Evolutionary conservation across 1,140 invertebrate species (phyloP).

Genomic region (Leptonema lineaticorne): DNA sequence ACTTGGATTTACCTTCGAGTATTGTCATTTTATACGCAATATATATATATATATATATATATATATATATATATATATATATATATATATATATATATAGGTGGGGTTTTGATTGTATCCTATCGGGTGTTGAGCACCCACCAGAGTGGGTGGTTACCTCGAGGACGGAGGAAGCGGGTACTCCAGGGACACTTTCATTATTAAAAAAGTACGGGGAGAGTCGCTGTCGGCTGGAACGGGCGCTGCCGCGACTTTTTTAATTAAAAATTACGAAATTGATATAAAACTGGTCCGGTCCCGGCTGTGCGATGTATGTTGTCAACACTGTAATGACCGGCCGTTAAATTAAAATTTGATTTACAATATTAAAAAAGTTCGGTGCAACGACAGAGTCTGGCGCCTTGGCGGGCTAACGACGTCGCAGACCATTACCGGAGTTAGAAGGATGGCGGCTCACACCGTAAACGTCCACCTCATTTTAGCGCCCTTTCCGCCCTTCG

Average conservation of each 20-base stretch:
- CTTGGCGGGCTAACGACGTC: slow-evolving; percentile 25
- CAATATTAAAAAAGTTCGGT: slow-evolving; percentile 42
- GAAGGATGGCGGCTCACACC: neutral
- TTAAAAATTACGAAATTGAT: slow-evolving; percentile 62
- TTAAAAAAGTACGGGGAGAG: slow-evolving; percentile 57
- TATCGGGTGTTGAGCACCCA: neutral
- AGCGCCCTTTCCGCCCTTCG: neutral
- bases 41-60: too few species aligned
- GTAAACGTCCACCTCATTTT: neutral
- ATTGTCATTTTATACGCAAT: too few species aligned
- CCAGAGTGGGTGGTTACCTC: neutral
- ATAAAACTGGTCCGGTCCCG: slow-evolving; percentile 42
- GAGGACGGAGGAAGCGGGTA: neutral
- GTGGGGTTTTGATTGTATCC: too few species aligned
- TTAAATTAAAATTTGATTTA: slow-evolving; percentile 43
- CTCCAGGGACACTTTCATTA: slow-evolving; percentile 55
- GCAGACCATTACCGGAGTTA: slow-evolving; percentile 12
- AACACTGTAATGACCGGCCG: slow-evolving; percentile 41
- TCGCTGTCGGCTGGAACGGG: slow-evolving; percentile 50
- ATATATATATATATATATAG: too few species aligned
- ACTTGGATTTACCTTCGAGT: too few species aligned
- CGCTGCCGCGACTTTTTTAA: slow-evolving; percentile 55
- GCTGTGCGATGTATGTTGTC: slow-evolving; percentile 39
- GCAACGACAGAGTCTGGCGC: slow-evolving; percentile 16
- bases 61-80: too few species aligned